Conservation (phyloP, 2,113 vertebrate species). For the Steatornis caripensis region DNA sequence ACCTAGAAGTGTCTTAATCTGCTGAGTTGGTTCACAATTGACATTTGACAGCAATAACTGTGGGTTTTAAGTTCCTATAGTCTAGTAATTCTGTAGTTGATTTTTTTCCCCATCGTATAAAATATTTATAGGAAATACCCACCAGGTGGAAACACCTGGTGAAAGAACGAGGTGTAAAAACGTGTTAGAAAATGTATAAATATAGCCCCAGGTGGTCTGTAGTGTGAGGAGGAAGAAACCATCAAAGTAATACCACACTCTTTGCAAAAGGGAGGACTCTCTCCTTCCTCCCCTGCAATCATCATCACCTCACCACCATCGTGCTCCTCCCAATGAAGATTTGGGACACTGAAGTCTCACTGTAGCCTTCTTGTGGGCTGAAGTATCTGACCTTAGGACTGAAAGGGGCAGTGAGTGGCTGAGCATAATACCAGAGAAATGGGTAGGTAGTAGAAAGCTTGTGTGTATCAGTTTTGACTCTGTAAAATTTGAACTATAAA, state of each 20-base stretch:
- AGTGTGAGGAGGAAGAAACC: not conserved
- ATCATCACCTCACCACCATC: not conserved
- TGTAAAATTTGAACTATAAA: not conserved
- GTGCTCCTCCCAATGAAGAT: not conserved
- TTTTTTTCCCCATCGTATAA: not conserved
- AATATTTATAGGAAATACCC: not conserved
- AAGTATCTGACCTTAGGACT: not conserved
- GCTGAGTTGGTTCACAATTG: not conserved
- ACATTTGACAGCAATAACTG: not conserved
- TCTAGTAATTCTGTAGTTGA: not conserved
- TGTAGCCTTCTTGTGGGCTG: accelerated
- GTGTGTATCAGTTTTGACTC: not conserved
- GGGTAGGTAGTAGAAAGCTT: not conserved
- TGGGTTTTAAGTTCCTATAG: not conserved
- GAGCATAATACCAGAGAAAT: not conserved
- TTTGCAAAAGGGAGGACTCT: not conserved
- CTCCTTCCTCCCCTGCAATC: not conserved
- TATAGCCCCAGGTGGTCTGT: not conserved
- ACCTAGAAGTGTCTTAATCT: not conserved
- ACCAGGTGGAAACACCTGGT: not conserved
- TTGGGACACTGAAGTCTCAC: not conserved
- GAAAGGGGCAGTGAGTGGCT: not conserved
- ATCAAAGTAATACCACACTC: not conserved
- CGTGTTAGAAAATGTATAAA: not conserved
- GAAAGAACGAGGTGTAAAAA: not conserved